Evolutionary conservation across 2,888 invertebrate species (phyloP).

Genomic region (Vanessa cardui): DNA sequence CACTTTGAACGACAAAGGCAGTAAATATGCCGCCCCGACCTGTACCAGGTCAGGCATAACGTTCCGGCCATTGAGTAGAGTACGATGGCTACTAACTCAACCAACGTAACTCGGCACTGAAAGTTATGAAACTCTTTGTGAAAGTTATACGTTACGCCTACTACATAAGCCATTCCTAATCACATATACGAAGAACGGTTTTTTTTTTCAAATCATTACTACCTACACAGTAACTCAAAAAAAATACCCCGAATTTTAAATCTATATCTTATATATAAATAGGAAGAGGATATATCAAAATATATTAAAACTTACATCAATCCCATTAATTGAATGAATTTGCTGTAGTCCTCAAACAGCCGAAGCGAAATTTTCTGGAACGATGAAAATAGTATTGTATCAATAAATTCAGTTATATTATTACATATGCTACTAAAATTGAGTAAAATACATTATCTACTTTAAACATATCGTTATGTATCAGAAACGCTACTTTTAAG

Average conservation of each 20-base stretch:
- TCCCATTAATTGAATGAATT: conserved; percentile 36
- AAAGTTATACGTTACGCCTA: conserved; percentile 12
- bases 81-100: conserved; percentile 23
- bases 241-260: no score
- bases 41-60: conserved; percentile 29
- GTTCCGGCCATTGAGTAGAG: conserved; percentile 30
- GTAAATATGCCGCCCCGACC: conserved; percentile 29
- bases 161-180: background rate
- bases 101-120: conserved; percentile 14
- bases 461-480: background rate
- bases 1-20: conserved; percentile 32
- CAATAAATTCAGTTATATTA: no score
- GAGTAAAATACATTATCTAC: no score
- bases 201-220: no score
- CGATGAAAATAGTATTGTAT: conserved; percentile 10
- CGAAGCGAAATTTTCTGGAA: conserved; percentile 29
- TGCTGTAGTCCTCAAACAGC: conserved; percentile 14
- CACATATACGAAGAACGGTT: background rate
- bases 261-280: background rate
- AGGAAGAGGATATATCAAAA: background rate
- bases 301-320: conserved; percentile 38
- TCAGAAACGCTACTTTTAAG: background rate
- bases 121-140: conserved; percentile 17
- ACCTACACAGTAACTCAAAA: no score
- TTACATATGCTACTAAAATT: no score